A percentile compares a stretch with the other conserved stretches of the same genome.
phyloP scores from a whole-genome alignment of 2,113 vertebrate genomes.

The Podarcis muralis region DNA sequence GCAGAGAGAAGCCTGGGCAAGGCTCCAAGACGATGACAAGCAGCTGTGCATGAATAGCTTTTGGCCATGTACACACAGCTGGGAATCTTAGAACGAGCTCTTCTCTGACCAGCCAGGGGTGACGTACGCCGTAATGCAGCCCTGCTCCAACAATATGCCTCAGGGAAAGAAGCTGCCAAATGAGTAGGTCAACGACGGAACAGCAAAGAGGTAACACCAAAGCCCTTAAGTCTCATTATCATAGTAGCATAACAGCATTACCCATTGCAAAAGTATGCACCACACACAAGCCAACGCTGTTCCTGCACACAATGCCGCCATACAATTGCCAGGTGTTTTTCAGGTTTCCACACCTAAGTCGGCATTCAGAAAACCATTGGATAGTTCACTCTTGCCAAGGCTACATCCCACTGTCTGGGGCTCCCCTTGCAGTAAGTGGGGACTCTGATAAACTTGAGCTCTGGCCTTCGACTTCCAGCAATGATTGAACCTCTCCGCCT shows the following conservation, averaged over 20 bases:
- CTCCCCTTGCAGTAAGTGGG: background rate
- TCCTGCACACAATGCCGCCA: constrained; percentile 11
- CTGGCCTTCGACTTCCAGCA: background rate
- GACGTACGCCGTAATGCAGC: background rate
- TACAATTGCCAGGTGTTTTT: constrained; percentile 7
- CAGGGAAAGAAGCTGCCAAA: background rate
- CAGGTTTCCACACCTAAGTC: background rate
- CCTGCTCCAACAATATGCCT: background rate
- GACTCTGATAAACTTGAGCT: background rate
- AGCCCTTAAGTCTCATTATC: constrained; percentile 17
- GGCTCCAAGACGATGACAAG: constrained; percentile 5
- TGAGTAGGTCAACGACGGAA: background rate
- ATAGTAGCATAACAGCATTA: background rate
- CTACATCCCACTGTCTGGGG: background rate
- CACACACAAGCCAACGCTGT: constrained; percentile 51
- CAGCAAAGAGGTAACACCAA: constrained; percentile 4
- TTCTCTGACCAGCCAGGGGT: background rate
- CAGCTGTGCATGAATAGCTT: constrained; percentile 5
- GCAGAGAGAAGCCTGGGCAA: constrained; percentile 3
- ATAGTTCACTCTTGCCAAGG: background rate
- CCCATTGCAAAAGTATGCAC: constrained; percentile 29
- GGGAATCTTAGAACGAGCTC: background rate
- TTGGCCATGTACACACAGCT: background rate
- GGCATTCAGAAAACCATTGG: background rate
- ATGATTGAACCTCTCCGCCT: background rate